Conservation (phyloP, 2,888 invertebrate genomes). For the Baronia brevicornis region DNA sequence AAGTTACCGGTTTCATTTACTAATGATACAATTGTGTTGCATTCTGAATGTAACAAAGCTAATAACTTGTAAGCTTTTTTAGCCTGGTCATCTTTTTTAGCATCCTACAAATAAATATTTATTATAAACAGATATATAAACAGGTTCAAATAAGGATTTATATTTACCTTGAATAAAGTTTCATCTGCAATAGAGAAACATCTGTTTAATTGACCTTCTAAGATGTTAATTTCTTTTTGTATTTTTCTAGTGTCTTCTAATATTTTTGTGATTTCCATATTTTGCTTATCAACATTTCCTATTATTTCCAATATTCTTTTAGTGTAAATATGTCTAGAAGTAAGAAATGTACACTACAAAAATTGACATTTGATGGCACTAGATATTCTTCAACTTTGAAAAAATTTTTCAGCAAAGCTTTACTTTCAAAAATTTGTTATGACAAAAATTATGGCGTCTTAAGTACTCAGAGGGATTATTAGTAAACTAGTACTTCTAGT, state of each 20-base stretch:
- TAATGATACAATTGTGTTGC: conserved; percentile 85
- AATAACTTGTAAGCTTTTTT: conserved; percentile 92
- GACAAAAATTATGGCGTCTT: too few species aligned
- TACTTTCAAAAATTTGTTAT: too few species aligned
- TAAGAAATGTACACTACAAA: too few species aligned
- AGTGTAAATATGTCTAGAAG: conserved; percentile 88
- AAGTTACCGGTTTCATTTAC: conserved; percentile 91
- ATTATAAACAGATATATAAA: too few species aligned
- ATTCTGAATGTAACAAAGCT: conserved; percentile 91
- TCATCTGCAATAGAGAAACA: conserved; percentile 97
- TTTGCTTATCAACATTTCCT: conserved; percentile 95
- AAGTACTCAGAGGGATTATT: too few species aligned
- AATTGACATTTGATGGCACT: too few species aligned
- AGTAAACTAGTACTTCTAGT: too few species aligned
- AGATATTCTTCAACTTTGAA: too few species aligned
- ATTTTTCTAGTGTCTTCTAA: conserved; percentile 90
- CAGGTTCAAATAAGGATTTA: too few species aligned
- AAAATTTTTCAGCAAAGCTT: too few species aligned
- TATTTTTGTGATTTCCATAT: conserved; percentile 93
- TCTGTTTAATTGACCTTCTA: conserved; percentile 94
- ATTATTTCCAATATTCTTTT: conserved; percentile 96
- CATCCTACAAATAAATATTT: conserved; percentile 84
- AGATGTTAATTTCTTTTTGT: conserved; percentile 94
- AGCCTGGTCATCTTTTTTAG: conserved; percentile 91
- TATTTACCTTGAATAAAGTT: conserved; percentile 87